phyloP scores from a whole-genome alignment of 2,113 vertebrate genomes.

The Mustela lutreola region DNA sequence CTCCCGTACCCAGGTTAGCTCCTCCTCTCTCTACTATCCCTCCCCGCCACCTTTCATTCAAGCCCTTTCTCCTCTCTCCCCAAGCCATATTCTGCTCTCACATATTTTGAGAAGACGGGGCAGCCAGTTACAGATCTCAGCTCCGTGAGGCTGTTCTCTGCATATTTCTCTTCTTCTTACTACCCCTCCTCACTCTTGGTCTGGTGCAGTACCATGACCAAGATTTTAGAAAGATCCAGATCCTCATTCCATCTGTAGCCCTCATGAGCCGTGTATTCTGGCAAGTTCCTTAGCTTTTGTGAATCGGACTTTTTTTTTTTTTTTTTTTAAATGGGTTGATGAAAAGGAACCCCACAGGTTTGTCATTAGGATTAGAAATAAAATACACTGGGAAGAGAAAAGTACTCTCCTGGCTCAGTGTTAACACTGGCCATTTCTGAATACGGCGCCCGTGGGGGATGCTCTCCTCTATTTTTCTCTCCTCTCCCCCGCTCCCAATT shows the following conservation, averaged over 20 bases:
- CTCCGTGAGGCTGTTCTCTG: not conserved
- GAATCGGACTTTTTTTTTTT: not conserved
- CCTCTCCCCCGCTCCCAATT: not conserved
- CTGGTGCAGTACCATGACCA: not conserved
- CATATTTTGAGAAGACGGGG: not conserved
- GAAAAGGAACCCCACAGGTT: not conserved
- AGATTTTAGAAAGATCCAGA: not conserved
- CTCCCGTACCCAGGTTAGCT: not conserved
- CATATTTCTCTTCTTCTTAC: not conserved
- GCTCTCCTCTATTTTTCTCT: not conserved
- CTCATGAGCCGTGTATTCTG: not conserved
- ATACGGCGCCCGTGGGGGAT: not conserved
- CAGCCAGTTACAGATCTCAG: not conserved
- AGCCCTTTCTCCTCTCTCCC: not conserved
- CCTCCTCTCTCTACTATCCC: not conserved
- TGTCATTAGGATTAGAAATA: constrained; percentile 11
- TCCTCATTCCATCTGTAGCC: not conserved
- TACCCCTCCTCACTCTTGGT: not conserved
- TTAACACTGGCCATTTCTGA: not conserved
- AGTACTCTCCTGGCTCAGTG: not conserved
- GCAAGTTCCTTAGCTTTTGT: not conserved
- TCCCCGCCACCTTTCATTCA: too few relatives aligned
- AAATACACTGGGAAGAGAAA: not conserved
- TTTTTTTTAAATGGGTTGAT: not conserved
- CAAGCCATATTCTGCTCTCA: not conserved